Evolutionary conservation across 2,113 vertebrate genomes (phyloP).

Genomic region (Reinhardtius hippoglossoides): DNA sequence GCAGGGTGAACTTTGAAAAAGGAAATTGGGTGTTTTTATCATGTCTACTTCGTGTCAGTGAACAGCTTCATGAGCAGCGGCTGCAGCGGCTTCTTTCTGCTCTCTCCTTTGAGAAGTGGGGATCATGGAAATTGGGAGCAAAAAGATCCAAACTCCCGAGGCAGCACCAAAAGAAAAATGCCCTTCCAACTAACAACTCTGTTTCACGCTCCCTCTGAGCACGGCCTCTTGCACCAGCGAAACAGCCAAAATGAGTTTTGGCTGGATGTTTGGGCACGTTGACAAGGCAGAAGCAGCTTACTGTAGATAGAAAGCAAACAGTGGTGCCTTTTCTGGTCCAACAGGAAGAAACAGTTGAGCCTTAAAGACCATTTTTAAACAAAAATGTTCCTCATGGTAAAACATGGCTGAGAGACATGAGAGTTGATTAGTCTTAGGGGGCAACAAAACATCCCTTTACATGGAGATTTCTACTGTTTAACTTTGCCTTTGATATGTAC

Average conservation of each 20-base stretch:
- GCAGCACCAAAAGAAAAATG: slow-evolving; percentile 24
- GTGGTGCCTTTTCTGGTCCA: slow-evolving; percentile 34
- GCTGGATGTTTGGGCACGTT: slow-evolving; percentile 37
- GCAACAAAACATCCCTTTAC: slow-evolving; percentile 4
- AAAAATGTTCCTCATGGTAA: slow-evolving; percentile 22
- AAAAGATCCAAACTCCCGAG: slow-evolving; percentile 28
- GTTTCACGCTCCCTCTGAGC: slow-evolving; percentile 54
- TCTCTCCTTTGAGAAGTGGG: slow-evolving; percentile 20
- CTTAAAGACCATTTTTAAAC: slow-evolving; percentile 18
- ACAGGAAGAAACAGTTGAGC: slow-evolving; percentile 33
- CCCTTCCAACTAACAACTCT: slow-evolving; percentile 42
- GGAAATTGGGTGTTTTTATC: slow-evolving; percentile 73
- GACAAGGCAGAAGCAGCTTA: slow-evolving; percentile 39
- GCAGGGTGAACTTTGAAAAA: slow-evolving; percentile 64
- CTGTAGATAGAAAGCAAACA: slow-evolving; percentile 17
- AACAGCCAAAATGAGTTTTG: slow-evolving; percentile 49
- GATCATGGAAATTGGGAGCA: slow-evolving; percentile 38
- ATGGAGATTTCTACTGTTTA: slow-evolving; percentile 23
- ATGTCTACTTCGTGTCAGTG: slow-evolving; percentile 30
- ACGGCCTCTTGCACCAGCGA: slow-evolving; percentile 21
- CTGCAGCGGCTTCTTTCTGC: slow-evolving; percentile 22
- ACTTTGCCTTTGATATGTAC: slow-evolving; percentile 21
- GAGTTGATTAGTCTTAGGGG: slow-evolving; percentile 37
- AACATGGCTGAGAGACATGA: slow-evolving; percentile 27
- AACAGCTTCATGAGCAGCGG: slow-evolving; percentile 33